A percentile compares a stretch with the other conserved stretches of the same genome.
Conservation (phyloP, 2,113 vertebrate genomes). For the Alaudala cheleensis region DNA sequence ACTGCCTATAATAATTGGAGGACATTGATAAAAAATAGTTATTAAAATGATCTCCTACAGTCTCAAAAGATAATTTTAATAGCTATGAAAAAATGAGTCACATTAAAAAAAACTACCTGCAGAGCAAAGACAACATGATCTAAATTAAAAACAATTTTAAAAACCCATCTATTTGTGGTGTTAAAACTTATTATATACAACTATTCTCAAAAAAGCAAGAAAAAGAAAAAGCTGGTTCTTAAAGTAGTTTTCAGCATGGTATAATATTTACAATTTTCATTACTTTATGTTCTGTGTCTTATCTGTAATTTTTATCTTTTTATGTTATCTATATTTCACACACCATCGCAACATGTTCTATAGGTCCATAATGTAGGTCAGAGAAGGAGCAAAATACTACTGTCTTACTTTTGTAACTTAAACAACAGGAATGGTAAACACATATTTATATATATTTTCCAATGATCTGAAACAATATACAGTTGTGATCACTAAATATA, state of each 20-base stretch:
- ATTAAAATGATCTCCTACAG: not conserved
- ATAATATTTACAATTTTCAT: not conserved
- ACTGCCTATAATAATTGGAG: not conserved
- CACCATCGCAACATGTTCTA: not conserved
- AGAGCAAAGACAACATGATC: not conserved
- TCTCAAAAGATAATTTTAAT: not conserved
- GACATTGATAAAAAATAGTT: not conserved
- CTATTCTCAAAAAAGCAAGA: not conserved
- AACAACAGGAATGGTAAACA: not conserved
- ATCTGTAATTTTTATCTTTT: not conserved
- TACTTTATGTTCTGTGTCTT: not conserved
- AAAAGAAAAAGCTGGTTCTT: not conserved
- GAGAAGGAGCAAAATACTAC: not conserved
- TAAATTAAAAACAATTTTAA: not conserved
- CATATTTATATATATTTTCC: not conserved
- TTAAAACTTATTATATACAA: not conserved
- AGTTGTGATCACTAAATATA: not conserved
- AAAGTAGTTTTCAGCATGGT: not conserved
- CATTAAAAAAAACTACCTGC: not conserved
- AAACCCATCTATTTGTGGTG: not conserved
- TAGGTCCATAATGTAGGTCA: not conserved
- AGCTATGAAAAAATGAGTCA: not conserved
- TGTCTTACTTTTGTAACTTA: not conserved
- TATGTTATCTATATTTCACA: not conserved
- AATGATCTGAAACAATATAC: not conserved